Percentiles rank a stretch among this genome's conserved stretches.
Evolutionary conservation across 2,888 invertebrate species (phyloP).

Genomic region (Celastrina argiolus): DNA sequence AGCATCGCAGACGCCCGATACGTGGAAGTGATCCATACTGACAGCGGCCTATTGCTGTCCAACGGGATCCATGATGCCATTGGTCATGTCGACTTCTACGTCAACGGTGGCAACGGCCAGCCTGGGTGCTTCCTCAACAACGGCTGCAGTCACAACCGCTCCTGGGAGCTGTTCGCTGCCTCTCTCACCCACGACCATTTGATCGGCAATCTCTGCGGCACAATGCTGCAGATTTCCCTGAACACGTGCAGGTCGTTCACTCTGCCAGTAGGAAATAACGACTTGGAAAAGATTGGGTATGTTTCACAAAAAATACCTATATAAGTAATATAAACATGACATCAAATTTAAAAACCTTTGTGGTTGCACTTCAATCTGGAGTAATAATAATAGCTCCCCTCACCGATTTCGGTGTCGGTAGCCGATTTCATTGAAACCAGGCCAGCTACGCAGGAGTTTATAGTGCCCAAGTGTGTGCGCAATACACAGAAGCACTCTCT

Average conservation of each 20-base stretch:
- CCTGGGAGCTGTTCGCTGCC: slow-evolving; percentile 49
- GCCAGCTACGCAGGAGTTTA: too few relatives aligned
- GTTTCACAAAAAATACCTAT: too few relatives aligned
- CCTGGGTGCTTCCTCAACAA: slow-evolving; percentile 51
- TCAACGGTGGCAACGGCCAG: slow-evolving; percentile 88
- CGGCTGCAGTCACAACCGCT: slow-evolving; percentile 49
- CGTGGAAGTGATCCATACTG: slow-evolving; percentile 61
- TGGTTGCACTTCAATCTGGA: too few relatives aligned
- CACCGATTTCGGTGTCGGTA: too few relatives aligned
- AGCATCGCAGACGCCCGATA: slow-evolving; percentile 45
- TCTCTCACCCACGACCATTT: slow-evolving; percentile 40
- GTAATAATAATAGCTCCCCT: too few relatives aligned
- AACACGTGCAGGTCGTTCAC: slow-evolving; percentile 44
- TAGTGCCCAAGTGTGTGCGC: too few relatives aligned
- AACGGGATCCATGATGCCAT: slow-evolving; percentile 84
- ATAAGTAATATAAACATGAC: too few relatives aligned
- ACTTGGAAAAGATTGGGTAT: slow-evolving; percentile 45
- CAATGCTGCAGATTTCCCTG: slow-evolving; percentile 37
- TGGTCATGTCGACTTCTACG: slow-evolving; percentile 92
- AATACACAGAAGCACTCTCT: too few relatives aligned
- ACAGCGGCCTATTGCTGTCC: slow-evolving; percentile 41
- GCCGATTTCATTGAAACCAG: too few relatives aligned
- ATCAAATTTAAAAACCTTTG: too few relatives aligned
- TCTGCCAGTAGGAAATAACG: slow-evolving; percentile 45
- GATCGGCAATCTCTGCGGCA: slow-evolving; percentile 43